These are phyloP conservation scores for Merops nubicus DNA, from an alignment of 2,113 vertebrate species.

Conservation along the genomic window DNA sequence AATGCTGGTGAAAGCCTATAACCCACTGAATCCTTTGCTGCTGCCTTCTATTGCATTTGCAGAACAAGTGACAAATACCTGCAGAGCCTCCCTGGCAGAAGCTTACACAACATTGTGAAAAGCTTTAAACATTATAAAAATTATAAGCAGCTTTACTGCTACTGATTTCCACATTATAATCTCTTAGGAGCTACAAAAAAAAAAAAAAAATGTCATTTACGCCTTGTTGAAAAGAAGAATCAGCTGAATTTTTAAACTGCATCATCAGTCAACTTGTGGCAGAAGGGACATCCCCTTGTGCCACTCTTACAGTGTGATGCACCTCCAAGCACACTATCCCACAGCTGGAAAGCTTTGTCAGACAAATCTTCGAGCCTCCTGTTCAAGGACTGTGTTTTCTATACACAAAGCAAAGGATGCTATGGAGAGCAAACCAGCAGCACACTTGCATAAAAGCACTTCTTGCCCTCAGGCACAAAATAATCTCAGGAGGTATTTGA, in stretches of 20 bases:
- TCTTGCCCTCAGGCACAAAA: not conserved
- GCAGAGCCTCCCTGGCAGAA: not conserved
- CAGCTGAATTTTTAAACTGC: not conserved
- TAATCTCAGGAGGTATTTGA: not conserved
- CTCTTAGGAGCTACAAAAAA: not conserved
- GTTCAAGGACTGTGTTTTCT: not conserved
- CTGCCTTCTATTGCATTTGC: accelerated
- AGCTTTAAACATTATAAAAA: not conserved
- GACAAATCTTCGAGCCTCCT: not conserved
- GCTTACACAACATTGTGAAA: not conserved
- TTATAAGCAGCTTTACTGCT: not conserved
- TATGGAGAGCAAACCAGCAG: not conserved
- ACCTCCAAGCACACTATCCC: accelerated
- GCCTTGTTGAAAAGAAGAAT: not conserved
- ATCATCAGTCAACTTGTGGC: not conserved
- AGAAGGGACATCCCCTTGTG: not conserved
- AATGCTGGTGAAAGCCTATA: not conserved
- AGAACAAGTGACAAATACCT: not conserved
- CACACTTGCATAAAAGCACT: accelerated
- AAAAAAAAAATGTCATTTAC: not conserved
- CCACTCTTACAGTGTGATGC: not conserved
- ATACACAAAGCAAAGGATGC: not conserved
- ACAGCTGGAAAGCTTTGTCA: not conserved
- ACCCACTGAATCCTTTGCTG: not conserved
- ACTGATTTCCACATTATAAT: not conserved